A percentile compares a stretch with the other conserved stretches of the same genome.
These are phyloP conservation scores for Scaptomyza cyrtandrae DNA, from an alignment of 2,888 invertebrate genomes.

Conservation along the genomic window DNA sequence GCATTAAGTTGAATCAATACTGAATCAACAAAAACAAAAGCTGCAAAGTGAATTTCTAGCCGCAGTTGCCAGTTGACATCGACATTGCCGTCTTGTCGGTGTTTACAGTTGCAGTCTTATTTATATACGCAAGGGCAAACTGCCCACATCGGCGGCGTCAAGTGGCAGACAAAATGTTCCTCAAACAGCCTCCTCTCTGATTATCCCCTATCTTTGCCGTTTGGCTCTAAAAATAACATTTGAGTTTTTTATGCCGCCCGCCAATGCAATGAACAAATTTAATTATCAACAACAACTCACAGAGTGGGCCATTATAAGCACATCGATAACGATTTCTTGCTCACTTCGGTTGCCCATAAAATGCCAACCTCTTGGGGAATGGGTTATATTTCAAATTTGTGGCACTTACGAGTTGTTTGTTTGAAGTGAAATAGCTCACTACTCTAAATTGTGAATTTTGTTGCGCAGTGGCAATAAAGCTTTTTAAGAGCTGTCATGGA, in stretches of 20 bases:
- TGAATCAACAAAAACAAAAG: slow-evolving; percentile 25
- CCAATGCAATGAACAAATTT: slow-evolving; percentile 58
- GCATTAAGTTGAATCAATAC: slow-evolving; percentile 59
- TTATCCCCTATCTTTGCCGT: slow-evolving; percentile 9
- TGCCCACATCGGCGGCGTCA: slow-evolving; percentile 64
- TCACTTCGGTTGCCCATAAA: too few relatives aligned
- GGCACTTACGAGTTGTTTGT: background rate
- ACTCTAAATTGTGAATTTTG: slow-evolving; percentile 43
- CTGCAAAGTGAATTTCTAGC: slow-evolving; percentile 35
- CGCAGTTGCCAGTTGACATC: slow-evolving; percentile 16
- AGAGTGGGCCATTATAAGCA: slow-evolving; percentile 42
- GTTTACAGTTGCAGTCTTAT: slow-evolving; percentile 71
- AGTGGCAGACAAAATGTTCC: slow-evolving; percentile 65
- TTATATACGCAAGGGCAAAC: slow-evolving; percentile 77
- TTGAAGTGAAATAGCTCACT: background rate
- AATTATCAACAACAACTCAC: slow-evolving; percentile 63
- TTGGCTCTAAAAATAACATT: slow-evolving; percentile 59
- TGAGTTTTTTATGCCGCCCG: slow-evolving; percentile 51
- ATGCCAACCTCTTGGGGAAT: slow-evolving; percentile 24
- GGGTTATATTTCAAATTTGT: slow-evolving; percentile 22
- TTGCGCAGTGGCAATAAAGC: slow-evolving; percentile 42
- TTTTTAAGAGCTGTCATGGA: slow-evolving; percentile 15
- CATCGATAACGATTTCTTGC: slow-evolving; percentile 23
- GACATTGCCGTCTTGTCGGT: slow-evolving; percentile 32
- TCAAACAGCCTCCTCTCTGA: slow-evolving; percentile 32